A percentile compares a stretch with the other conserved stretches of the same genome.
These are phyloP conservation scores for Cataglyphis cursor DNA, from an alignment of 2,888 invertebrate species.

Conservation along the genomic window DNA sequence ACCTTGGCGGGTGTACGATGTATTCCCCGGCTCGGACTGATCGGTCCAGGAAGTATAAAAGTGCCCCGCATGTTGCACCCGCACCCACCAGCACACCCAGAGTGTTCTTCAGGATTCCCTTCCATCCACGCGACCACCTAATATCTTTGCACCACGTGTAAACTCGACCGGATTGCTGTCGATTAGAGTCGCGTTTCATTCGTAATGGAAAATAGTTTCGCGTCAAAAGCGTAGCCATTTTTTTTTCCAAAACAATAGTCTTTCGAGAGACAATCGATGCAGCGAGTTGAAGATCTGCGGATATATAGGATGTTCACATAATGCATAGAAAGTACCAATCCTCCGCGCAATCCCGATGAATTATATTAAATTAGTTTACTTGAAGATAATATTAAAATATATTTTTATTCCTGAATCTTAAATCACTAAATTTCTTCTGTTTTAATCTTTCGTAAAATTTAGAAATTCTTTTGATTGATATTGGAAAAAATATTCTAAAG, in stretches of 20 bases:
- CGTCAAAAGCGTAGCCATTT: conserved; percentile 33
- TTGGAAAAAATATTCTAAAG: neutral
- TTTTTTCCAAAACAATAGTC: neutral
- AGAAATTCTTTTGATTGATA: neutral
- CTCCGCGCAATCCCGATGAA: neutral
- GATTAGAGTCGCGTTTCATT: neutral
- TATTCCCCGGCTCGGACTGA: conserved; percentile 92
- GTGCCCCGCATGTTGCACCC: conserved; percentile 68
- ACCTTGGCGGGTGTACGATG: conserved; percentile 90
- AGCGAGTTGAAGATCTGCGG: neutral
- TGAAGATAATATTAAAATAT: neutral
- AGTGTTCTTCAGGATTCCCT: conserved; percentile 46
- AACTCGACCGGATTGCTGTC: neutral
- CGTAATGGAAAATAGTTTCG: neutral
- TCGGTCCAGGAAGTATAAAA: conserved; percentile 89
- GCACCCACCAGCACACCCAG: conserved; percentile 65
- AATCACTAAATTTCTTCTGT: neutral
- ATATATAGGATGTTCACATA: neutral
- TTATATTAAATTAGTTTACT: conserved; percentile 8
- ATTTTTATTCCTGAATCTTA: neutral
- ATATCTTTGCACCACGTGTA: conserved; percentile 13
- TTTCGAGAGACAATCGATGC: conserved; percentile 18
- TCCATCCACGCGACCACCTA: conserved; percentile 3
- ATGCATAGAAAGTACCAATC: neutral
- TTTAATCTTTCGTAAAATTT: neutral